These are phyloP conservation scores for Chlorops oryzae DNA, from an alignment of 1,140 invertebrate genomes.

Conservation along the genomic window DNA sequence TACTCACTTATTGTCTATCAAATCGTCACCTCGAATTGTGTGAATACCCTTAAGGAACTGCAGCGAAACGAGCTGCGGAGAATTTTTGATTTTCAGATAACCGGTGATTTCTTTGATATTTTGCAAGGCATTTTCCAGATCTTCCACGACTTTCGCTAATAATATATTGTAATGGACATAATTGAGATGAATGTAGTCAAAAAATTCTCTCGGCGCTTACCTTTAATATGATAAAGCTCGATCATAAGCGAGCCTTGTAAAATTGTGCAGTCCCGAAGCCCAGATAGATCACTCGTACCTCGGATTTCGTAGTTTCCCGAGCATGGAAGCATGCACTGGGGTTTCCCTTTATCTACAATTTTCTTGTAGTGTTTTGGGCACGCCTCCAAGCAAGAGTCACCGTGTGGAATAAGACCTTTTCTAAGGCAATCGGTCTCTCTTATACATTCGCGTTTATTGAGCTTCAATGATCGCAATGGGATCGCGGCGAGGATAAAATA, in stretches of 20 bases:
- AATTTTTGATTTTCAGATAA: constrained; percentile 71
- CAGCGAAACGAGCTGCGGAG: constrained; percentile 69
- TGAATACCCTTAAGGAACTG: constrained; percentile 62
- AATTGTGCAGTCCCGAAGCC: constrained; percentile 26
- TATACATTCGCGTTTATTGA: constrained; percentile 27
- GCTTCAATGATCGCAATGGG: constrained; percentile 19
- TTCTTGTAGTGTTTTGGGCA: constrained; percentile 30
- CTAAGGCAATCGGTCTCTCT: constrained; percentile 21
- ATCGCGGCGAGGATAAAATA: constrained; percentile 37
- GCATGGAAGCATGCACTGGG: constrained; percentile 26
- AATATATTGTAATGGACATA: too few relatives aligned
- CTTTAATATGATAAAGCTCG: constrained; percentile 28
- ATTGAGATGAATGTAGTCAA: not conserved
- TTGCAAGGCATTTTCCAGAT: constrained; percentile 64
- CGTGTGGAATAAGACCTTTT: constrained; percentile 22
- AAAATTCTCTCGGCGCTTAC: too few relatives aligned
- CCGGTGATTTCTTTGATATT: constrained; percentile 71
- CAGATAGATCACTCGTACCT: constrained; percentile 17
- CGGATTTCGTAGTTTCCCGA: constrained; percentile 26
- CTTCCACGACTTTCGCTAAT: constrained; percentile 28
- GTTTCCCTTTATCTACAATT: constrained; percentile 10
- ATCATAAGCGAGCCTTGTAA: constrained; percentile 38
- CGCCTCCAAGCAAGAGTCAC: constrained; percentile 23
- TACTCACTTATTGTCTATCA: constrained; percentile 32
- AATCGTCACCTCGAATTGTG: constrained; percentile 27